These are phyloP conservation scores for Drosophila parvula DNA, from an alignment of 1,140 invertebrate species.

Conservation along the genomic window DNA sequence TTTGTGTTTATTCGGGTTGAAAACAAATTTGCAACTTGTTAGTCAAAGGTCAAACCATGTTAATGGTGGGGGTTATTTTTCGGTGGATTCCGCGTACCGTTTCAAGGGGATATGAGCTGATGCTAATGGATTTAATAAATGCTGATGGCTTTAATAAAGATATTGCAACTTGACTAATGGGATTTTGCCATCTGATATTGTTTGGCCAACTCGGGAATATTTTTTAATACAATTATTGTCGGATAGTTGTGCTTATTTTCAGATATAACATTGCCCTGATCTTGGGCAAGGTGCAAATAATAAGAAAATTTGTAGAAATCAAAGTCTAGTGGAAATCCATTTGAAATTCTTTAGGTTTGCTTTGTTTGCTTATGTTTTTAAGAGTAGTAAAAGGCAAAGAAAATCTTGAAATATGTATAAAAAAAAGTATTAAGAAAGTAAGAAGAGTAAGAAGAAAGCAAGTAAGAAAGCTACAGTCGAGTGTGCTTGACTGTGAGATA, in stretches of 20 bases:
- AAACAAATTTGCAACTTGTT: constrained; percentile 64
- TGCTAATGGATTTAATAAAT: constrained; percentile 51
- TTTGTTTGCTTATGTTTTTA: too few species aligned
- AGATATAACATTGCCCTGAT: background rate
- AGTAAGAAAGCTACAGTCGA: too few species aligned
- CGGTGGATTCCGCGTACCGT: constrained; percentile 3
- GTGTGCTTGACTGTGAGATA: too few species aligned
- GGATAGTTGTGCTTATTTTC: background rate
- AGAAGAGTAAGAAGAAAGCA: too few species aligned
- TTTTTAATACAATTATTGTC: background rate
- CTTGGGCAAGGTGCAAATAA: too few species aligned
- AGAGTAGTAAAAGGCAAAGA: too few species aligned
- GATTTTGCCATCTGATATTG: background rate
- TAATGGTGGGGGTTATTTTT: constrained; percentile 14
- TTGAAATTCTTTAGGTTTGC: too few species aligned
- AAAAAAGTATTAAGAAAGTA: too few species aligned
- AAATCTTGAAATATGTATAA: too few species aligned
- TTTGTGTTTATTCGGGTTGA: constrained; percentile 33
- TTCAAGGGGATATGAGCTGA: constrained; percentile 26
- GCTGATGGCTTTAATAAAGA: constrained; percentile 47
- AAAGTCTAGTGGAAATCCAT: too few species aligned
- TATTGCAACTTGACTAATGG: background rate
- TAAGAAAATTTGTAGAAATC: too few species aligned
- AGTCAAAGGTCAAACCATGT: constrained; percentile 62
- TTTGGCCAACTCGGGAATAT: background rate